phyloP scores from a whole-genome alignment of 2,113 vertebrate species.

The Gallinago undulata region DNA sequence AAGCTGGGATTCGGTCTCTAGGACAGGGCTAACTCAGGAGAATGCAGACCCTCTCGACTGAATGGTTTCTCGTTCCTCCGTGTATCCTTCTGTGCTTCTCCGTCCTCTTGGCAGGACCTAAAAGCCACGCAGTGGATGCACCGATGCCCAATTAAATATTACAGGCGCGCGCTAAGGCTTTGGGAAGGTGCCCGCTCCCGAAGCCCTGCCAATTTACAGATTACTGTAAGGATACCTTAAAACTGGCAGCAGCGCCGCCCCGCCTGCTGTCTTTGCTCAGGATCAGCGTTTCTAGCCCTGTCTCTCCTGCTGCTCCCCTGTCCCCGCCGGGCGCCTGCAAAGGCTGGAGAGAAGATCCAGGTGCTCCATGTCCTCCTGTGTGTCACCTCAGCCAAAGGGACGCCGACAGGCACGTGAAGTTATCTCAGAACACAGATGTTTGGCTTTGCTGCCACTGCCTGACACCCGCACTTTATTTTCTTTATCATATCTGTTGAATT shows the following conservation, averaged over 20 bases:
- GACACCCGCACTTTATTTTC: not conserved
- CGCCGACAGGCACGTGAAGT: constrained; percentile 4
- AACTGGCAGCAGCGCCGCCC: not conserved
- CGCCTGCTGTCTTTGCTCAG: constrained; percentile 15
- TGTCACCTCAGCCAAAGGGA: not conserved
- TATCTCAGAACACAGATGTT: constrained; percentile 45
- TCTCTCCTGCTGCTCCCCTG: constrained; percentile 4
- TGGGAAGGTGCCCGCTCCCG: not conserved
- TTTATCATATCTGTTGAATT: constrained; percentile 24
- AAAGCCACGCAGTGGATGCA: not conserved
- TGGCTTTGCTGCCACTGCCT: constrained; percentile 12
- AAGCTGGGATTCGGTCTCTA: not conserved
- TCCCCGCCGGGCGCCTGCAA: not conserved
- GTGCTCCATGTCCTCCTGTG: constrained; percentile 3
- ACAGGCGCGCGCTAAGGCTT: constrained; percentile 29
- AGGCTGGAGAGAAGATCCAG: constrained; percentile 28
- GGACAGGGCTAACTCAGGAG: not conserved
- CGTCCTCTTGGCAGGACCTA: constrained; percentile 20
- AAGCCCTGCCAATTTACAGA: constrained; percentile 7
- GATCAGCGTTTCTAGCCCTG: not conserved
- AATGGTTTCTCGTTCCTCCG: not conserved
- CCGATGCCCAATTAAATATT: constrained; percentile 10
- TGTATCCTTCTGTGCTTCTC: not conserved
- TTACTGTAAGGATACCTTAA: constrained; percentile 1
- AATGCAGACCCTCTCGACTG: not conserved